These are phyloP conservation scores for Brachypterus glaber DNA, from an alignment of 2,888 invertebrate genomes.

Conservation along the genomic window DNA sequence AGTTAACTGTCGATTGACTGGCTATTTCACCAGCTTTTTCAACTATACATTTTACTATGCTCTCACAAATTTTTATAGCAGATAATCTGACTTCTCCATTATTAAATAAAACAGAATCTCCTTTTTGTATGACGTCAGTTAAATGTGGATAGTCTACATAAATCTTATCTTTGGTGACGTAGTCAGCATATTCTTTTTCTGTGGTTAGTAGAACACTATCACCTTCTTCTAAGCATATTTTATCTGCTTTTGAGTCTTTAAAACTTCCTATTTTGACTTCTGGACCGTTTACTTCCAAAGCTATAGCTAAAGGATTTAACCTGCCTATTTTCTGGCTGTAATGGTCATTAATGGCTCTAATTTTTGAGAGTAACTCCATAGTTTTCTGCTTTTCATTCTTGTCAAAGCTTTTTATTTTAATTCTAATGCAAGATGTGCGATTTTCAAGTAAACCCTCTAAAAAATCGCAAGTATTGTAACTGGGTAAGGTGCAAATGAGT, in stretches of 20 bases:
- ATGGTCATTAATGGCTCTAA: constrained; percentile 44
- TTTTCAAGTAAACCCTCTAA: constrained; percentile 44
- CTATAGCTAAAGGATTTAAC: constrained; percentile 69
- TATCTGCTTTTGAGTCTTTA: constrained; percentile 17
- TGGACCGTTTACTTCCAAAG: constrained; percentile 74
- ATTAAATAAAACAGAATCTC: constrained; percentile 45
- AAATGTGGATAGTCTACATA: constrained; percentile 48
- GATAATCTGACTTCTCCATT: constrained; percentile 71
- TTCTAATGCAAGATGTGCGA: constrained; percentile 47
- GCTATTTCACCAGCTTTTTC: constrained; percentile 46
- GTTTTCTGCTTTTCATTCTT: constrained; percentile 41
- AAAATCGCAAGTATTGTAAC: constrained; percentile 27
- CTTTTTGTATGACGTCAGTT: constrained; percentile 41
- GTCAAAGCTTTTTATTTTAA: constrained; percentile 37
- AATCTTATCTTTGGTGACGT: constrained; percentile 47
- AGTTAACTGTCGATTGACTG: constrained; percentile 38
- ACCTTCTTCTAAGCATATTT: constrained; percentile 27
- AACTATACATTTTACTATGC: constrained; percentile 42
- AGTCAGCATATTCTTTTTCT: constrained; percentile 45
- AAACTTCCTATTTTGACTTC: constrained; percentile 79
- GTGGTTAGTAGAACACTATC: constrained; percentile 44
- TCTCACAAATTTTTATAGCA: constrained; percentile 49
- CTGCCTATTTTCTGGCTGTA: constrained; percentile 53
- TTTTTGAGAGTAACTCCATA: constrained; percentile 40
- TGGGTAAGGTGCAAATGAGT: constrained; percentile 46